These are phyloP conservation scores for Cromileptes altivelis DNA, from an alignment of 2,113 vertebrate genomes.

Conservation along the genomic window DNA sequence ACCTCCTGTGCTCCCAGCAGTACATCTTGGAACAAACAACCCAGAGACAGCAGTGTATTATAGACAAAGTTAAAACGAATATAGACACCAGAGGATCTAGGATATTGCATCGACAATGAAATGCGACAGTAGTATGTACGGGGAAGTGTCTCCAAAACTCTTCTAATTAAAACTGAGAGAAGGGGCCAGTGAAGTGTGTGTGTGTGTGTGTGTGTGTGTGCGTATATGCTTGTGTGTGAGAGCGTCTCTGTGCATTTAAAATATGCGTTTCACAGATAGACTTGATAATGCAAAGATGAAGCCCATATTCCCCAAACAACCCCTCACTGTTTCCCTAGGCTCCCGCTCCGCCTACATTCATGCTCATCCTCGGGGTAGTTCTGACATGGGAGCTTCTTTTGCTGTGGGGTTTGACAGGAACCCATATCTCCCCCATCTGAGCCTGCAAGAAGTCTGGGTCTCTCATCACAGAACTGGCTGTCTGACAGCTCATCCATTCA, in stretches of 20 bases:
- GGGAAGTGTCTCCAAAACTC: slow-evolving; percentile 1
- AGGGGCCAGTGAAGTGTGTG: not conserved
- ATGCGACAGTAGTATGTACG: slow-evolving; percentile 17
- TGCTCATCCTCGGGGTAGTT: slow-evolving; percentile 35
- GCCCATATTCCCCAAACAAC: slow-evolving; percentile 55
- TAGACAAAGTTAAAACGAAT: slow-evolving; percentile 54
- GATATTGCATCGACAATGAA: slow-evolving; percentile 35
- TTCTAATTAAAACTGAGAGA: slow-evolving; percentile 41
- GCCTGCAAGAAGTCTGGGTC: slow-evolving; percentile 71
- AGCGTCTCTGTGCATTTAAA: slow-evolving; percentile 18
- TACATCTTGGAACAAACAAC: slow-evolving; percentile 70
- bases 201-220: not conserved
- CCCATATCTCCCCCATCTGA: slow-evolving; percentile 71
- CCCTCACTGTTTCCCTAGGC: slow-evolving; percentile 33
- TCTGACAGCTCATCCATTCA: slow-evolving; percentile 85
- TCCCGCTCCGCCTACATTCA: slow-evolving; percentile 32
- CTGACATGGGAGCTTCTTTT: slow-evolving; percentile 61
- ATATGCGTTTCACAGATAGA: slow-evolving; percentile 40
- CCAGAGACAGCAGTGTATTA: slow-evolving; percentile 51
- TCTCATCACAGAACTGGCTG: slow-evolving; percentile 72
- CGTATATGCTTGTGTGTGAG: slow-evolving; percentile 18
- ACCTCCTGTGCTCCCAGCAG: slow-evolving; percentile 70
- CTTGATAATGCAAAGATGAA: slow-evolving; percentile 57
- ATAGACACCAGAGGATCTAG: slow-evolving; percentile 45
- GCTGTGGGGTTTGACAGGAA: slow-evolving; percentile 61